phyloP scores from a whole-genome alignment of 2,888 invertebrate species.

The Cepaea hortensis region DNA sequence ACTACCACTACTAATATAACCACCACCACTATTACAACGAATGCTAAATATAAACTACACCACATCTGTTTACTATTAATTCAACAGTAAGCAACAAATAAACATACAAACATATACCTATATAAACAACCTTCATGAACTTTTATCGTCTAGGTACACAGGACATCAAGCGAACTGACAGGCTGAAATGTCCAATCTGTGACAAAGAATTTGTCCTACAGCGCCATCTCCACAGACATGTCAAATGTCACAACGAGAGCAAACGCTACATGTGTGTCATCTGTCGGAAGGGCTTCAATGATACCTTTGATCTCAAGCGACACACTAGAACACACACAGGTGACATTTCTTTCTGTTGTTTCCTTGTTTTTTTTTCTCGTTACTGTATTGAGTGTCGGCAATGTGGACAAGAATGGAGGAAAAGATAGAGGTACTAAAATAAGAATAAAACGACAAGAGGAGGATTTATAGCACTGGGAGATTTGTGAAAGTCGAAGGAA shows the following conservation, averaged over 20 bases:
- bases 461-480: no score
- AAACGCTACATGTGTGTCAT: constrained; percentile 99
- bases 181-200: constrained; percentile 79
- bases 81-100: not conserved
- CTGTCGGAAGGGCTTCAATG: constrained; percentile 99
- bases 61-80: no score
- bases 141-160: not conserved
- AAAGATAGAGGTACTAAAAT: no score
- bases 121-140: not conserved
- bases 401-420: no score
- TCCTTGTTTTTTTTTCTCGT: no score
- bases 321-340: constrained; percentile 99
- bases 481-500: no score
- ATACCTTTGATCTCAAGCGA: constrained; percentile 98
- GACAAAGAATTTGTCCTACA: constrained; percentile 95
- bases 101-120: not conserved
- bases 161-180: not conserved
- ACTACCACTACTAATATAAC: not conserved
- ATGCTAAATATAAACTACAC: not conserved
- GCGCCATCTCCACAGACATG: constrained; percentile 96
- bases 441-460: no score
- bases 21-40: not conserved
- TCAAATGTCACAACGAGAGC: constrained; percentile 99
- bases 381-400: no score
- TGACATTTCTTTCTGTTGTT: constrained; percentile 61